Percentiles rank a stretch among this genome's conserved stretches.
These are phyloP conservation scores for Typhlichthys eigenmanni DNA, from an alignment of 2,797 vertebrate genomes.

Conservation along the genomic window DNA sequence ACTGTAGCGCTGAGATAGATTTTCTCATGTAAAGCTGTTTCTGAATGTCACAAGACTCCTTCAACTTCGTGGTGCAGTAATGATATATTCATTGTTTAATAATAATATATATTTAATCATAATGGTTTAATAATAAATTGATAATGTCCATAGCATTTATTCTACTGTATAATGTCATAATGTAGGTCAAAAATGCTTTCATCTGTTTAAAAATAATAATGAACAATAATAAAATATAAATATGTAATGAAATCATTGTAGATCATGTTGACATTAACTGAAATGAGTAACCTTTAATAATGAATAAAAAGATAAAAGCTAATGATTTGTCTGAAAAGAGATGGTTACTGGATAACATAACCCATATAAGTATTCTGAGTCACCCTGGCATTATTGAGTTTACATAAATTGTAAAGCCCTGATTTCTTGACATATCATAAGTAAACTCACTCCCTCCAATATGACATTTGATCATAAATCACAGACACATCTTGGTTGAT, in stretches of 20 bases:
- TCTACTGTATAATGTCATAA: neutral
- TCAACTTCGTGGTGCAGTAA: too few species aligned
- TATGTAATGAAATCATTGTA: conserved; percentile 18
- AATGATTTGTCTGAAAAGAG: conserved; percentile 12
- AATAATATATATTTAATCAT: too few species aligned
- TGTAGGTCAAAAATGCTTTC: conserved; percentile 30
- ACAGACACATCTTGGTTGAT: conserved; percentile 16
- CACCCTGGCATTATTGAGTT: neutral
- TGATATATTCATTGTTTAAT: too few species aligned
- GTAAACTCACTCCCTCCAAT: conserved; percentile 9
- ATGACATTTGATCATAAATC: conserved; percentile 9
- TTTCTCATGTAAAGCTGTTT: neutral
- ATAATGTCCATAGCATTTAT: too few species aligned
- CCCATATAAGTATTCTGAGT: conserved; percentile 15
- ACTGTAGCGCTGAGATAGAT: neutral
- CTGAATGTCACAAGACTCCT: too few species aligned
- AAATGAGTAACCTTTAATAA: neutral
- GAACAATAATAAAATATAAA: conserved; percentile 16
- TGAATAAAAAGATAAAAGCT: conserved; percentile 18
- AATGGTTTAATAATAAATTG: too few species aligned
- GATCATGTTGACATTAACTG: conserved; percentile 14
- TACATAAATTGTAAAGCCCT: conserved; percentile 1
- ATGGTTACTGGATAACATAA: conserved; percentile 22
- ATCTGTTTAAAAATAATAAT: conserved; percentile 25
- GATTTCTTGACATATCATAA: conserved; percentile 1